phyloP scores from a whole-genome alignment of 2,113 vertebrate species.

The Amblyopsis rosae region DNA sequence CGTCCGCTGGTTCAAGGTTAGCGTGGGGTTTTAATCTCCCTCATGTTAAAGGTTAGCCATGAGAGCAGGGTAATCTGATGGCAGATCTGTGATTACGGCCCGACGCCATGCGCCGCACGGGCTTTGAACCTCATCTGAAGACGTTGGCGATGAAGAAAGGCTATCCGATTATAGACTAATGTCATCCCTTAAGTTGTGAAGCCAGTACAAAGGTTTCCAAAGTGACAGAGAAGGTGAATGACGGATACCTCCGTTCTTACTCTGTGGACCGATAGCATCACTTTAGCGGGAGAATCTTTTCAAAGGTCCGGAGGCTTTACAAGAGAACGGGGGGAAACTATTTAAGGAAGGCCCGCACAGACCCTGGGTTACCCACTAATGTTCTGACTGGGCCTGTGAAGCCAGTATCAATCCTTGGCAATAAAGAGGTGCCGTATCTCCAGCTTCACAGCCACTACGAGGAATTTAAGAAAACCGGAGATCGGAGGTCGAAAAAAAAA shows the following conservation, averaged over 20 bases:
- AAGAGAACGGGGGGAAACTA: too few relatives aligned
- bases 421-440: background rate
- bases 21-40: constrained; percentile 64
- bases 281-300: constrained; percentile 1
- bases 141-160: constrained; percentile 23
- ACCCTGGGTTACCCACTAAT: background rate
- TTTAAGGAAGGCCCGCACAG: too few relatives aligned
- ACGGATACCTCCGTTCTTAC: constrained; percentile 14
- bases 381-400: background rate
- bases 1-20: constrained; percentile 68
- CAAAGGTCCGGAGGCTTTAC: background rate
- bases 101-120: constrained; percentile 53
- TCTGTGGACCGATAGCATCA: constrained; percentile 11
- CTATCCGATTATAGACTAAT: constrained; percentile 46
- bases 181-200: constrained; percentile 46
- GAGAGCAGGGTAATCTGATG: constrained; percentile 65
- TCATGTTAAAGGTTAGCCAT: constrained; percentile 71
- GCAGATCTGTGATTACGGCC: constrained; percentile 65
- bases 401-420: background rate
- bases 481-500: constrained; percentile 17
- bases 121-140: constrained; percentile 59
- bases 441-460: background rate
- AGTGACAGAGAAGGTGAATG: constrained; percentile 3
- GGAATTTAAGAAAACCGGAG: constrained; percentile 1
- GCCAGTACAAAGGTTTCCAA: constrained; percentile 37